Base-by-base conservation (phyloP, 2,797 vertebrate genomes). In the Tapirus indicus region DNA sequence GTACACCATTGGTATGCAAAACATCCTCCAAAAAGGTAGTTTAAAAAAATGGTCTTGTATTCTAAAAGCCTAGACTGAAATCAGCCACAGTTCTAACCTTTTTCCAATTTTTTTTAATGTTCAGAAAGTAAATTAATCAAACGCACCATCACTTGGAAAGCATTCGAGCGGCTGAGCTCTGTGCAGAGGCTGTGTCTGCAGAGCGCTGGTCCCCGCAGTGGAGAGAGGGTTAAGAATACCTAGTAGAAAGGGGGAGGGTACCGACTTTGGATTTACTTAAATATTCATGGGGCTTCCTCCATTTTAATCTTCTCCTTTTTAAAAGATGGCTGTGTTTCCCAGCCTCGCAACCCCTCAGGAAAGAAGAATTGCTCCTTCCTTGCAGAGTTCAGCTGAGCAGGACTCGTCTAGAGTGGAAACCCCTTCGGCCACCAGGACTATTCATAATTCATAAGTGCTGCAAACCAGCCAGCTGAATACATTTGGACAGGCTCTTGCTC, bases 261-360 rank as follows among this genome's bases (percentile, higher is more conserved):
- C 93, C 68, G 98, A 96, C 98, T 98, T 98, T 97, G 60, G 98
- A 97, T 98, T 98, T 97, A 97, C 98, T 99, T 98, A 98, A 99
- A 98, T 98, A 99, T 99, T 98, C 98, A 98, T 95, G 88, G 98
- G 97, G 97, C 98, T 99, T 97, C 99, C 99, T 99, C 99, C 98
- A 98, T 99, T 99, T 99, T 99, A 98, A 99, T 99, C 99, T 98
- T 97, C 98, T 98, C 98, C 98, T 91, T 98, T 98, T 96, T 62
- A 98, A 99, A 99, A 98, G 98, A 99, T 98, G 99, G 98, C 98
- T 98, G 97, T 98, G 98, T 96, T 84, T 69, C 99, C 99, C 5
- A 98, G 98, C 49, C 98, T 92, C 97, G 98, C 98, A 98, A 95
- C 98, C 96, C 98, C 98, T 85, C 83, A 32, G 92, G 27, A 97